Base-by-base conservation (phyloP, 2,888 invertebrate species). In the Argyresthia albistria region DNA sequence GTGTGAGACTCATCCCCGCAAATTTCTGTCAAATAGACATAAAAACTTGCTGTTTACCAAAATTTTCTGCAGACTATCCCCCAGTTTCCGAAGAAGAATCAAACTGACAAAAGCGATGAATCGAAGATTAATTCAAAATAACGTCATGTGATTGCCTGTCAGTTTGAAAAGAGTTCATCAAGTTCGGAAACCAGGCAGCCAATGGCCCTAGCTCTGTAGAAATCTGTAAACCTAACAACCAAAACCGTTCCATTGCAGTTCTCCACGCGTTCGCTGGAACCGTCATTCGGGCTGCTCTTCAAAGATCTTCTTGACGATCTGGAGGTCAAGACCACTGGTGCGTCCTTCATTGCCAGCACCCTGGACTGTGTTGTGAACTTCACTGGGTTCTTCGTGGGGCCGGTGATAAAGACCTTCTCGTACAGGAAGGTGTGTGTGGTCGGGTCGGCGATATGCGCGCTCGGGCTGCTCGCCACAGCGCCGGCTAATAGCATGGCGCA, bases 261-360 rank as follows among this genome's bases (percentile, higher is more conserved):
- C 70, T 93, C 93, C 57, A 93, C 94, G 50, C 89, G 94, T 67
- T 93, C 94, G 25, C 89, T 95, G 66, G 95, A 95, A 73, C 94
- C 94, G 52, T 94, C 94, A 1, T 94, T 94, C 66, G 94, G 94
- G 47, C 83, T 94, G 51, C 89, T 94, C n/a, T 94, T 94, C 70
- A 92, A 93, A 62, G 93, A 94, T 71, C 80, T 93, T 42, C 76
- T 94, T 52, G 86, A 87, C 54, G 91, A 92, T 54, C 86, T 94
- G 37, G 86, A 89, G n/a, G 92, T 93, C 49, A 91, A 91, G 59
- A 94, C 94, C 1, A 93, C 93, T 0, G 93, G 93, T 46, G 92
- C 93, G 0, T 91, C 94, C 4, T 77, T 94, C 52, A 93, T 94
- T 62, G 92, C 93, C 80, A 93, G 94, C 74, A 90, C 92, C 35